These are phyloP conservation scores for Penaeus monodon DNA, from an alignment of 2,888 invertebrate genomes.

Conservation along the genomic window DNA sequence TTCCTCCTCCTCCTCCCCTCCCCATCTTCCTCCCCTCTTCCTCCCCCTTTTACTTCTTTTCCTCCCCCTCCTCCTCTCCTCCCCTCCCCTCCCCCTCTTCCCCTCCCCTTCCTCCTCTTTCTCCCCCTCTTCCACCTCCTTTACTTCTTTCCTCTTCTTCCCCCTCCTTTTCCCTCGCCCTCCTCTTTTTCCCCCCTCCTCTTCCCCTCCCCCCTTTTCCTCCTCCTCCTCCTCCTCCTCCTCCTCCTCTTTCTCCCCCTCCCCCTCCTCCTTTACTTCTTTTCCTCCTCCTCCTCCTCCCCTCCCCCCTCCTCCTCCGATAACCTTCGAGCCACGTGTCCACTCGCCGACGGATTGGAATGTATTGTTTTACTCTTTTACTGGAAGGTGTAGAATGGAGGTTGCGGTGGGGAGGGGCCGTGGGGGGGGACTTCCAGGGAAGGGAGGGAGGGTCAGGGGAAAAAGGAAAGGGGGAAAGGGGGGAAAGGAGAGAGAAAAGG, in stretches of 20 bases:
- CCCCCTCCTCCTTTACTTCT: not conserved
- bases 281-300: not conserved
- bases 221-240: not conserved
- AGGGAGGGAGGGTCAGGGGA: not conserved
- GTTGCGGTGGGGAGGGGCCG: conserved; percentile 25
- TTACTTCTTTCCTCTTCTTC: no score
- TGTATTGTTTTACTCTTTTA: conserved; percentile 46
- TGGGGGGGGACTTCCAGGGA: not conserved
- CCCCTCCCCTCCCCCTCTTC: not conserved
- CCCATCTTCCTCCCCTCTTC: no score
- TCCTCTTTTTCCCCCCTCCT: not conserved
- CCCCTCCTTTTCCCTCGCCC: not conserved
- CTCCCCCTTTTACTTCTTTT: no score
- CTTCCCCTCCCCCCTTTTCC: not conserved
- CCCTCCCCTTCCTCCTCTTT: not conserved
- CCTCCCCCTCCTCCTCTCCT: not conserved
- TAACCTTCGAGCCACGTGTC: conserved; percentile 48
- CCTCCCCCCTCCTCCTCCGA: conserved; percentile 32
- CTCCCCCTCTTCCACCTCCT: no score
- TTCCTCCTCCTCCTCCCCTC: no score
- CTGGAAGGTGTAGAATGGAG: conserved; percentile 46
- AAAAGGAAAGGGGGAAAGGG: not conserved
- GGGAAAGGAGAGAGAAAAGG: not conserved
- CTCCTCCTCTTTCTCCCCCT: not conserved
- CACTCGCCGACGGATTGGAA: conserved; percentile 47